phyloP scores from a whole-genome alignment of 2,888 invertebrate genomes.

The Brachylomia viminalis region DNA sequence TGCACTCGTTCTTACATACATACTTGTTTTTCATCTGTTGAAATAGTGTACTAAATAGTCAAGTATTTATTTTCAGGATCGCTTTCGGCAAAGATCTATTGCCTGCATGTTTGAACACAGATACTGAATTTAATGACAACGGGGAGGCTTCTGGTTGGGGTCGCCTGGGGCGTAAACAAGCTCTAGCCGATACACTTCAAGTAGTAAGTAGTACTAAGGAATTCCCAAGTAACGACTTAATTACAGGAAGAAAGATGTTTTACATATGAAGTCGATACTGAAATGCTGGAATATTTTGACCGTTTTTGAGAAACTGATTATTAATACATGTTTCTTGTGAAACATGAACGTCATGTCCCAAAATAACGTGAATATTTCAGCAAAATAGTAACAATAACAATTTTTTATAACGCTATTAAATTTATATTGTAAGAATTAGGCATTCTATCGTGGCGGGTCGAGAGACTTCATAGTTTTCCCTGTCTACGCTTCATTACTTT shows the following conservation, averaged over 20 bases:
- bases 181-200: slow-evolving; percentile 51
- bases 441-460: background rate
- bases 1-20: background rate
- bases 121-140: rapidly evolving
- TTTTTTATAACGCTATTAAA: background rate
- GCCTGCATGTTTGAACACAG: slow-evolving; percentile 50
- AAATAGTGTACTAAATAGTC: background rate
- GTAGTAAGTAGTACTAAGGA: slow-evolving; percentile 37
- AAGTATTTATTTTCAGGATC: slow-evolving; percentile 36
- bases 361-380: background rate
- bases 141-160: slow-evolving; percentile 58
- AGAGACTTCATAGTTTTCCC: no score
- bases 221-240: background rate
- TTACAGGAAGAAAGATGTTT: background rate
- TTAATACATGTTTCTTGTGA: no score
- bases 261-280: background rate
- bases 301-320: no score
- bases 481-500: background rate
- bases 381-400: background rate
- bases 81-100: slow-evolving; percentile 50
- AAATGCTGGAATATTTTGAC: background rate
- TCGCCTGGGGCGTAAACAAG: slow-evolving; percentile 30
- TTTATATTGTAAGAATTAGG: background rate
- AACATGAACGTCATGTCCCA: no score
- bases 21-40: background rate